Conservation (phyloP, 92 coral and sea anemone species). For the Palythoa grandis region DNA sequence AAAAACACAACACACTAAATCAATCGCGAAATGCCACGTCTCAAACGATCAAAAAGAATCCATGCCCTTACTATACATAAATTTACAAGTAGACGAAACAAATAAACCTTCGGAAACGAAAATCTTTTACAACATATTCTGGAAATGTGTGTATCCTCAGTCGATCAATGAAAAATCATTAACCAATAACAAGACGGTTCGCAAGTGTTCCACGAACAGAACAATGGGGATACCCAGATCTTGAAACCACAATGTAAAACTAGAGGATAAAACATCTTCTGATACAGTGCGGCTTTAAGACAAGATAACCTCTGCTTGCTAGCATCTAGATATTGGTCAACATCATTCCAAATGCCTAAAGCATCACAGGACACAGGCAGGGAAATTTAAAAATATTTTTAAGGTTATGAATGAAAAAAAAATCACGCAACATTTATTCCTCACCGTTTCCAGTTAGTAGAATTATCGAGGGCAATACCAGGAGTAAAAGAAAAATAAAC, state of each 20-base stretch:
- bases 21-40: constrained; percentile 86
- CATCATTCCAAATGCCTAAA: constrained; percentile 99
- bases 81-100: not conserved
- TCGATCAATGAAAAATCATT: constrained; percentile 63
- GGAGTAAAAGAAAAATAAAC: constrained; percentile 79
- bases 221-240: constrained; percentile 55
- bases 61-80: constrained; percentile 22
- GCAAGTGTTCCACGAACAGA: constrained; percentile 53
- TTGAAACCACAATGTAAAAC: constrained; percentile 47
- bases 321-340: constrained; percentile 58
- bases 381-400: constrained; percentile 11
- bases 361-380: constrained; percentile 89
- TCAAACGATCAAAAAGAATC: constrained; percentile 45
- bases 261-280: constrained; percentile 68
- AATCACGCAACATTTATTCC: constrained; percentile 66
- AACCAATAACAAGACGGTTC: constrained; percentile 56
- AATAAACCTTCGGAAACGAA: not conserved
- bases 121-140: not conserved
- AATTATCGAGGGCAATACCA: constrained; percentile 86
- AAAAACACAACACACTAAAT: constrained; percentile 33
- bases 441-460: constrained; percentile 89
- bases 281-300: constrained; percentile 23
- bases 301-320: constrained; percentile 54
- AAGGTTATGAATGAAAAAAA: constrained; percentile 34
- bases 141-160: constrained; percentile 56